Percentiles rank a stretch among this genome's conserved stretches.
These are phyloP conservation scores for Anhinga rufa DNA, from an alignment of 2,113 vertebrate genomes.

Conservation along the genomic window DNA sequence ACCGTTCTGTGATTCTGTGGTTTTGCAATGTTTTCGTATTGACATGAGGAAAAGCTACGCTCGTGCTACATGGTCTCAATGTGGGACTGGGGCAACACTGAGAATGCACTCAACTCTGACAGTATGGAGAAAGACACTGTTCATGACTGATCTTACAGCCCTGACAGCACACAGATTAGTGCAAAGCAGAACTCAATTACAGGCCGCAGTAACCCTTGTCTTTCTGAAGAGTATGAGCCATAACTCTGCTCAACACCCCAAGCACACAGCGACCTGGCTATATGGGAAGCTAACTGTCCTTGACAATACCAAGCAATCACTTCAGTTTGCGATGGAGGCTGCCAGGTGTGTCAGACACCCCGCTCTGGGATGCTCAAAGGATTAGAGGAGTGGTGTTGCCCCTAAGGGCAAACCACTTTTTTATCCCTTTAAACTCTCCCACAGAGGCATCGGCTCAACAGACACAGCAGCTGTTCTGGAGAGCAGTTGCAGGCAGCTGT, in stretches of 20 bases:
- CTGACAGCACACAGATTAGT: background rate
- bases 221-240: background rate
- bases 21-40: too few species aligned
- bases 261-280: fast-evolving
- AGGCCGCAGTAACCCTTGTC: background rate
- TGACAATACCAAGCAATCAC: background rate
- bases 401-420: background rate
- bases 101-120: background rate
- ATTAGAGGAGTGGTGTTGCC: background rate
- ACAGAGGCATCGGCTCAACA: background rate
- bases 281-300: background rate
- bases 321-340: background rate
- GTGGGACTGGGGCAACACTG: background rate
- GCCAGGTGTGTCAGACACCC: background rate
- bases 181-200: background rate
- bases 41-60: background rate
- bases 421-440: background rate
- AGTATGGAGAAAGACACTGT: background rate
- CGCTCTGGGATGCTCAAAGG: background rate
- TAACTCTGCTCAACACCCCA: background rate
- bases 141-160: background rate
- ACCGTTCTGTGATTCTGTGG: too few species aligned
- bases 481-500: background rate
- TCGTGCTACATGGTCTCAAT: fast-evolving
- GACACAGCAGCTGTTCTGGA: background rate